Evolutionary conservation across 2,888 invertebrate genomes (phyloP), one percentile per base, ranked within the genome.

Genomic region (Drosophila merina): DNA sequence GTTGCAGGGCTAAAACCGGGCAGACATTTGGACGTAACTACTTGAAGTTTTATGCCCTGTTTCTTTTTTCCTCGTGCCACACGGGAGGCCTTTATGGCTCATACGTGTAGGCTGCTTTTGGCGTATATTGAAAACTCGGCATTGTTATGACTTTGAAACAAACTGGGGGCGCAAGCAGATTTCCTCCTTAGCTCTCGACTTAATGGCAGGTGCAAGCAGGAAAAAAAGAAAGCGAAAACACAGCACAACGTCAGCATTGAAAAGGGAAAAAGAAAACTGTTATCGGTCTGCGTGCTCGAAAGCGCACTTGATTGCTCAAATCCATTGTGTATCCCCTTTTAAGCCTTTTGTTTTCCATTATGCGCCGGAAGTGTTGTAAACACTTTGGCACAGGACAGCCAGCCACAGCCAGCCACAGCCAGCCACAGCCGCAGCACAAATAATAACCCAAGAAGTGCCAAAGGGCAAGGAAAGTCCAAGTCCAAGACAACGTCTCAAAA

Each of bases 301-400:
- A 69, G 76, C 84, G 81, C 73, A 86, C 85, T 85, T 85, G 86
- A 85, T 86, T 85, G 84, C 82, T 85, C 76, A 82, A 85, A 85
- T 86, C 86, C 86, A 86, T 86, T 86, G 85, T 86, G 86, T 86
- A 85, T 85, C 85, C 63, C 51, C 85, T 82, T 84, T 84, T 86
- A 84, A 86, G 86, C 83, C 86, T 86, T 84, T 86, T 85, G 85
- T 84, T 85, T 85, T 85, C 84, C 84, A 84, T 81, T 84, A 82
- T 81, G 76, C 74, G 82, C 78, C 85, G 85, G 85, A 86, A 86
- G 85, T 86, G 85, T 80, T 84, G 84, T 79, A 84, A 85, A 84
- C 81, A 86, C 81, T 78, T 80, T 70, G 74, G 68, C 44, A 10
- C 63, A 49, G 54, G 57, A 57, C 59, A 69, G 10, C 48, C 57